phyloP scores from a whole-genome alignment of 1,140 invertebrate genomes.

The Bombus huntii region DNA sequence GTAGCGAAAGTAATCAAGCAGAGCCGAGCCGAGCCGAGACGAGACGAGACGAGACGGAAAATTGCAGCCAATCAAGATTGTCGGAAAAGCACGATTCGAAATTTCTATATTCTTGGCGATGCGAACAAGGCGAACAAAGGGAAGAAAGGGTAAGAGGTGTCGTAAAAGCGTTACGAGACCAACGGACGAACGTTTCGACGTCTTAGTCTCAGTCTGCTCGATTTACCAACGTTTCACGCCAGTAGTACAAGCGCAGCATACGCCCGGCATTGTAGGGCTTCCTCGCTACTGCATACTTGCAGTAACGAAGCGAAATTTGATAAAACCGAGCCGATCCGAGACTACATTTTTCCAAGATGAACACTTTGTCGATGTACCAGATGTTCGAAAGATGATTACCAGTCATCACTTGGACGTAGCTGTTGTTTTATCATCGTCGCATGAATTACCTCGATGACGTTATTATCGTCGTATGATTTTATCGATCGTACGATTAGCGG shows the following conservation, averaged over 20 bases:
- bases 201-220: not conserved
- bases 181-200: not conserved
- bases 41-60: not conserved
- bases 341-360: too few relatives aligned
- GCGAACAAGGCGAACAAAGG: not conserved
- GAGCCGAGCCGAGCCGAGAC: too few relatives aligned
- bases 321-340: not conserved
- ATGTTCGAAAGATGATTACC: too few relatives aligned
- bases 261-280: not conserved
- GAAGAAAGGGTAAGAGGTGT: too few relatives aligned
- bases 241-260: constrained; percentile 1
- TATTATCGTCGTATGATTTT: too few relatives aligned
- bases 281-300: too few relatives aligned
- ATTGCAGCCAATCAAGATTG: not conserved
- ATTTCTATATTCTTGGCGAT: not conserved
- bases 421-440: too few relatives aligned
- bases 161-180: not conserved
- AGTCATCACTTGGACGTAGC: too few relatives aligned
- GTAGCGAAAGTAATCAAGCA: too few relatives aligned
- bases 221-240: not conserved
- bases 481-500: too few relatives aligned
- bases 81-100: not conserved
- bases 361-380: too few relatives aligned
- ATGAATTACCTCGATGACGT: too few relatives aligned
- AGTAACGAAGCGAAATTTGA: not conserved